Evolutionary conservation across 1,140 invertebrate species (phyloP).

Genomic region (Meloidogyne exigua): DNA sequence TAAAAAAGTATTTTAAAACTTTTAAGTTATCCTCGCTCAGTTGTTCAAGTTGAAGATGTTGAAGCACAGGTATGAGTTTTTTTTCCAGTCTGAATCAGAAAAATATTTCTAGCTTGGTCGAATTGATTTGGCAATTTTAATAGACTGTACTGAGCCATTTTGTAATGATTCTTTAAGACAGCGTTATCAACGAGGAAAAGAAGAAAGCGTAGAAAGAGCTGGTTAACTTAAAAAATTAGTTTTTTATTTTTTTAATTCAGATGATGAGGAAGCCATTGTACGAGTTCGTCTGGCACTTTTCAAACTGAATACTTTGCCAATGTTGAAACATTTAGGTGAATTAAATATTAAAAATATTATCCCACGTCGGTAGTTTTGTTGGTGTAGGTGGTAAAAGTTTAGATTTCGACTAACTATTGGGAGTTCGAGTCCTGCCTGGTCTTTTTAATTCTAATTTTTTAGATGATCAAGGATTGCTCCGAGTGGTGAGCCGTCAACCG

Average conservation of each 20-base stretch:
- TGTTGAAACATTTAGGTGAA: slow-evolving; percentile 53
- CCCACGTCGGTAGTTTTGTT: background rate
- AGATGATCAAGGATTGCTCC: slow-evolving; percentile 57
- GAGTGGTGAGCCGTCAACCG: slow-evolving; percentile 50
- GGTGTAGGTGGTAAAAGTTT: background rate
- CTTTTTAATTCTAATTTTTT: background rate
- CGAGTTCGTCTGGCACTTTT: slow-evolving; percentile 49
- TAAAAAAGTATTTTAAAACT: background rate
- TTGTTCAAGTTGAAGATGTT: slow-evolving; percentile 54
- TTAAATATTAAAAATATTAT: background rate
- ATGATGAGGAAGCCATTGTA: slow-evolving; percentile 52
- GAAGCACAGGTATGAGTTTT: slow-evolving; percentile 36
- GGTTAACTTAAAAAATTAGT: slow-evolving; percentile 2
- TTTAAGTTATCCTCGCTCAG: slow-evolving; percentile 52
- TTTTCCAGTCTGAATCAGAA: background rate
- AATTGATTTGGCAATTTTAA: slow-evolving; percentile 57
- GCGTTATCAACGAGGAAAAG: slow-evolving; percentile 31
- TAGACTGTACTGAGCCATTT: slow-evolving; percentile 62
- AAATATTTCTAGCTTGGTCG: slow-evolving; percentile 35
- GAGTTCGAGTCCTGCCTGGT: background rate
- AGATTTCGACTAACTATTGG: background rate
- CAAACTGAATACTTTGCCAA: slow-evolving; percentile 61
- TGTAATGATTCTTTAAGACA: slow-evolving; percentile 41
- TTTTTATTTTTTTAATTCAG: slow-evolving; percentile 27
- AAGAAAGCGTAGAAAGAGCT: slow-evolving; percentile 36